Conservation (phyloP, 2,888 invertebrate species). For the Tupiocoris notatus region DNA sequence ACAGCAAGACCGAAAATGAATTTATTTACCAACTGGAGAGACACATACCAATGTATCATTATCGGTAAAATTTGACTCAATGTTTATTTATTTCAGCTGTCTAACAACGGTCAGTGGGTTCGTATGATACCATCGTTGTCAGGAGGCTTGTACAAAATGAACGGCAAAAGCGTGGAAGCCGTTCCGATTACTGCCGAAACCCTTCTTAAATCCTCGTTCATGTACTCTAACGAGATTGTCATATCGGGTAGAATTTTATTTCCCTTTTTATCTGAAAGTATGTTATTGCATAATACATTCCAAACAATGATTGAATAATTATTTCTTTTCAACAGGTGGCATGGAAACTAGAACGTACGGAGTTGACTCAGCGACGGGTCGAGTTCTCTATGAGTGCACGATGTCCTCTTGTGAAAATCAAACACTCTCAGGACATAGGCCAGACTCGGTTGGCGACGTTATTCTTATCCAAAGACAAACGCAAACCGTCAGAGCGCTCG, state of each 20-base stretch:
- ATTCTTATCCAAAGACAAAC: conserved; percentile 78
- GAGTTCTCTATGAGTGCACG: conserved; percentile 75
- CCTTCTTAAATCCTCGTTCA: conserved; percentile 81
- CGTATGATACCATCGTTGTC: conserved; percentile 89
- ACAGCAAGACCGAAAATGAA: too few species aligned
- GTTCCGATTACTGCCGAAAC: conserved; percentile 80
- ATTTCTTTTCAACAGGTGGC: conserved; percentile 63
- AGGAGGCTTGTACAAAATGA: conserved; percentile 88
- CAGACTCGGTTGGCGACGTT: conserved; percentile 55
- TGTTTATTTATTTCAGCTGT: conserved; percentile 60
- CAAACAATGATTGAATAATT: too few species aligned
- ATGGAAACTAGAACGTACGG: conserved; percentile 85
- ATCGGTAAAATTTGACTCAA: too few species aligned
- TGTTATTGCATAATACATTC: too few species aligned
- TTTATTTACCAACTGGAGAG: too few species aligned
- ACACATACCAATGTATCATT: too few species aligned
- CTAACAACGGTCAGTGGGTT: conserved; percentile 80
- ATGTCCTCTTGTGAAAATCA: conserved; percentile 69
- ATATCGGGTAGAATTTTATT: conserved; percentile 80
- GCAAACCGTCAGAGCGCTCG: conserved; percentile 85
- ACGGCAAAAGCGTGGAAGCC: conserved; percentile 82
- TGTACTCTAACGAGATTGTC: conserved; percentile 79
- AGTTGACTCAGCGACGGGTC: conserved; percentile 70
- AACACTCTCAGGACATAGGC: conserved; percentile 59
- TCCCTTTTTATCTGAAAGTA: too few species aligned